Percentiles rank a stretch among this genome's conserved stretches.
Conservation (phyloP, 2,797 vertebrate genomes). For the Vespertilio murinus region DNA sequence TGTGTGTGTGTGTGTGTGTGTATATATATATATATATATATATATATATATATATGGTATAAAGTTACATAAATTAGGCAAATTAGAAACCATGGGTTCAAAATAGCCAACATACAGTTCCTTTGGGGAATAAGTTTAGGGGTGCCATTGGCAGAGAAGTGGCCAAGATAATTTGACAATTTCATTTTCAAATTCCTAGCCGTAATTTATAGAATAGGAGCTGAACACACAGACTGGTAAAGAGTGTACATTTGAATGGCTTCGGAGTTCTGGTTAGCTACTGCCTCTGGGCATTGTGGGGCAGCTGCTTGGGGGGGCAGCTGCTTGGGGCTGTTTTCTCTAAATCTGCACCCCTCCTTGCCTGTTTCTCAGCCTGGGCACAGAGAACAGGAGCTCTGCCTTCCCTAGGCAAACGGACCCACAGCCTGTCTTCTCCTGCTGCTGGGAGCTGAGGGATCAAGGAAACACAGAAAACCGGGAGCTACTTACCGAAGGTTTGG, state of each 20-base stretch:
- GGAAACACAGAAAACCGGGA: neutral
- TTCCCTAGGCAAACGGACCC: neutral
- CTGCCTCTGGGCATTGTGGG: neutral
- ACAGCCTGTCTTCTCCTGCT: neutral
- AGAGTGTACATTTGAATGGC: neutral
- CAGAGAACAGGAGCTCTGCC: neutral
- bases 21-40: too few species aligned
- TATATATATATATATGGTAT: too few species aligned
- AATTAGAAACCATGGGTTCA: conserved; percentile 24
- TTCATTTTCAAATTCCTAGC: conserved; percentile 39
- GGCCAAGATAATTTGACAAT: neutral
- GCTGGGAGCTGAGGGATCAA: neutral
- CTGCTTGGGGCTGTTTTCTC: neutral
- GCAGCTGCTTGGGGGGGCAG: neutral
- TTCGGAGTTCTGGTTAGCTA: neutral
- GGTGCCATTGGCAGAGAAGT: neutral
- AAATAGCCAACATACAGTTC: neutral
- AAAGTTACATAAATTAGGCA: conserved; percentile 47
- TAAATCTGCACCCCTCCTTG: neutral
- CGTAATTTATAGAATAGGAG: neutral
- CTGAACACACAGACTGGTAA: neutral
- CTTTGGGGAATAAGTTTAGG: neutral
- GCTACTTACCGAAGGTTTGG: conserved; percentile 92
- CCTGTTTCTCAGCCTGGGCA: neutral
- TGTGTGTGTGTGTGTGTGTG: too few species aligned